Base-by-base conservation (phyloP, 1,140 invertebrate genomes). In the Pseudomyrmex gracilis region DNA sequence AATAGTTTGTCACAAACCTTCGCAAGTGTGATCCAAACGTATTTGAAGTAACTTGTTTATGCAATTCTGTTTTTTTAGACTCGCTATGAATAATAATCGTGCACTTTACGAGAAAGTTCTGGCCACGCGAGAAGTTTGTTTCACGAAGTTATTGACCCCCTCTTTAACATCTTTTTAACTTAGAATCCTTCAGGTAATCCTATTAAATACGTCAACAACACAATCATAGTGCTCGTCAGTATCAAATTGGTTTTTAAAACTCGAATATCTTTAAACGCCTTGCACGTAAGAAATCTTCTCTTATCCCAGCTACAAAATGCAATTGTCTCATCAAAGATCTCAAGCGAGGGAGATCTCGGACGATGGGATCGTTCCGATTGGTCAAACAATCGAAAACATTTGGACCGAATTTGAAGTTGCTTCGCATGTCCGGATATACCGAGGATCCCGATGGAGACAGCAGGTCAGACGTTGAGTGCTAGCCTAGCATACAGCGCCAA, bases 401-500 rank as follows among this genome's bases (percentile, higher is more conserved):
- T 64, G n/a, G 9, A 68, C 45, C 7, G 73, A 47, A 86, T 84
- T 73, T 34, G 80, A 61, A 74, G 64, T 60, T 78, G 17, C 61
- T 84, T 76, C 43, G 47, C 34, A 51, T 22, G 60, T 76, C 10
- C 57, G 64, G 34, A 77, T 43, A 88, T 83, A 68, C 63, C 5
- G 34, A 80, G 55, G 85, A 87, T 85, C 77, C 57, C 71, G 90
- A 84, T 76, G 87, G 84, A 85, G 87, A 88, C 83, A 80, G 58
- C 66, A 60, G 85, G 83, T 85, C 80, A 89, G 70, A 84, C 80
- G 70, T 89, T 78, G 87, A 85, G 85, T 78, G 73, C 73, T 84
- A 70, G 87, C 77, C 78, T 89, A 66, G 88, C 88, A 89, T 89
- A 89, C 80, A 85, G 83, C 73, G 86, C 82, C 64, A 85, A 82